Percentiles rank a stretch among this genome's conserved stretches.
These are phyloP conservation scores for Xyliphius kryptos DNA, from an alignment of 2,113 vertebrate genomes.

Conservation along the genomic window DNA sequence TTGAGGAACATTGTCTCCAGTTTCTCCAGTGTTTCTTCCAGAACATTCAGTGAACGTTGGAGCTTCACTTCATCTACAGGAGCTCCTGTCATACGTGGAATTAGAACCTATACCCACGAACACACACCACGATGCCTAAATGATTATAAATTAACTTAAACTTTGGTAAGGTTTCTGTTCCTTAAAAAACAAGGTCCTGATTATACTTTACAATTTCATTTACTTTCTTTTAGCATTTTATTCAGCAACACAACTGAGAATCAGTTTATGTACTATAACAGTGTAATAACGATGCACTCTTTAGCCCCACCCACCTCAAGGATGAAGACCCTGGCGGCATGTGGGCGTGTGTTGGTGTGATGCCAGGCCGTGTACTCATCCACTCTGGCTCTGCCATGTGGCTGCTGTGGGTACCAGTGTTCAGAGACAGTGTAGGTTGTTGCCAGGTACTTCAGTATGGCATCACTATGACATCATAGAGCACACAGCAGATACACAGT, in stretches of 20 bases:
- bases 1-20: constrained; percentile 65
- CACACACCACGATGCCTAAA: not conserved
- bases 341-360: constrained; percentile 57
- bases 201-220: too few species aligned
- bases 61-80: constrained; percentile 43
- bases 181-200: too few species aligned
- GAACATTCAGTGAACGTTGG: constrained; percentile 46
- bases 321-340: constrained; percentile 59
- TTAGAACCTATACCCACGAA: constrained; percentile 50
- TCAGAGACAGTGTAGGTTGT: constrained; percentile 48
- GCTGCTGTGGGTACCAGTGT: constrained; percentile 66
- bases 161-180: too few species aligned
- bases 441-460: constrained; percentile 66
- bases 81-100: constrained; percentile 39
- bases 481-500: not conserved
- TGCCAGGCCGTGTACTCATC: constrained; percentile 71
- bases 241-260: not conserved
- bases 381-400: constrained; percentile 55
- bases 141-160: too few species aligned
- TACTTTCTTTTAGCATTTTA: too few species aligned
- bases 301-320: constrained; percentile 51
- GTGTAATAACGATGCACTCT: not conserved
- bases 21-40: constrained; percentile 52
- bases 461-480: constrained; percentile 50
- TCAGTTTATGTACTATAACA: not conserved